A percentile compares a stretch with the other conserved stretches of the same genome.
These are phyloP conservation scores for Pocillopora damicornis DNA, from an alignment of 64 coral and sea anemone species.

Conservation along the genomic window DNA sequence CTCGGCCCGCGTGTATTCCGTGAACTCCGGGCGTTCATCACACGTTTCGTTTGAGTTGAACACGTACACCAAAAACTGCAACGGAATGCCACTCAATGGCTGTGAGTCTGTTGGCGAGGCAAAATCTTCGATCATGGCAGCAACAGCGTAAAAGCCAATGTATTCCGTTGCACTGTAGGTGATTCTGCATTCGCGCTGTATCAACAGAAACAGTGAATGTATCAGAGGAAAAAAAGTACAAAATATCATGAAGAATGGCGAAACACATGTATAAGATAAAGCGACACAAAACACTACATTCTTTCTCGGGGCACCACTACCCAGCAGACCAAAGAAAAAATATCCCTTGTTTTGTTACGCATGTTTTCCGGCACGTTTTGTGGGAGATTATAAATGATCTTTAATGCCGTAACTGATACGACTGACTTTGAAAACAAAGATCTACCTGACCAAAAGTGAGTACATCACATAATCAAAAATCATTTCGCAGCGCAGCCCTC, in stretches of 20 bases:
- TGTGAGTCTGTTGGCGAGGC: slow-evolving; percentile 20
- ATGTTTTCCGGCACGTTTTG: no score
- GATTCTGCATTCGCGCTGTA: slow-evolving; percentile 73
- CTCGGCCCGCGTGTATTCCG: slow-evolving; percentile 48
- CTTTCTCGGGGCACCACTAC: no score
- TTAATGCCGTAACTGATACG: no score
- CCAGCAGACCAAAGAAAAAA: no score
- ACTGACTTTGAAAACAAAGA: no score
- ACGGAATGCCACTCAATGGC: slow-evolving; percentile 66
- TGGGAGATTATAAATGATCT: no score
- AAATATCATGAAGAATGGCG: not conserved
- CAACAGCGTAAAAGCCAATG: slow-evolving; percentile 58
- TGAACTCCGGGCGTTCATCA: slow-evolving; percentile 60
- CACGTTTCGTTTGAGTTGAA: slow-evolving; percentile 50
- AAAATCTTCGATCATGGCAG: slow-evolving; percentile 81
- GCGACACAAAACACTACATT: no score
- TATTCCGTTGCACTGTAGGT: slow-evolving; percentile 41
- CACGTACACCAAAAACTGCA: slow-evolving; percentile 74
- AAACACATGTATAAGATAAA: no score
- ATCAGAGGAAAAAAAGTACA: not conserved
- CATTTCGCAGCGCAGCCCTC: no score
- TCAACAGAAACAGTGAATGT: not conserved
- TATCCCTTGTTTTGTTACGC: no score
- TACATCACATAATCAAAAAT: no score
- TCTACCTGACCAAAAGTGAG: no score